These are phyloP conservation scores for Copidosoma aretas DNA, from an alignment of 2,888 invertebrate species.

Conservation along the genomic window DNA sequence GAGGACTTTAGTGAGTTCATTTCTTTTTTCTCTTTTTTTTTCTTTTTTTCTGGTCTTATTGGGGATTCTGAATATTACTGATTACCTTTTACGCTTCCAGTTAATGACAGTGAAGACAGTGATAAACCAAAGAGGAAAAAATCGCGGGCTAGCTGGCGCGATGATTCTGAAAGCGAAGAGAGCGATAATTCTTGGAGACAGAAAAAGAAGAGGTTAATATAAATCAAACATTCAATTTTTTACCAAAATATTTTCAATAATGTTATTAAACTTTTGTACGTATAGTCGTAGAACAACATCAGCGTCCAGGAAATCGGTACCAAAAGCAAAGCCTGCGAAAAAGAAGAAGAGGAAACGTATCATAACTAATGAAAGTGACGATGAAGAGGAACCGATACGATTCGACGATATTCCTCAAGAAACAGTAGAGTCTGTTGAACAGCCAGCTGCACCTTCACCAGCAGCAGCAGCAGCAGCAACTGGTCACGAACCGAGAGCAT, in stretches of 20 bases:
- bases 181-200: conserved; percentile 69
- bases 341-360: conserved; percentile 62
- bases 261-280: no score
- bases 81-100: conserved; percentile 57
- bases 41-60: conserved; percentile 8
- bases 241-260: no score
- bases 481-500: neutral
- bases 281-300: conserved; percentile 55
- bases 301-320: conserved; percentile 48
- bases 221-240: no score
- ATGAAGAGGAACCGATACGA: conserved; percentile 61
- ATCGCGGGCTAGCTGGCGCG: conserved; percentile 67
- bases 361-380: conserved; percentile 60
- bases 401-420: conserved; percentile 62
- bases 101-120: conserved; percentile 68
- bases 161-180: conserved; percentile 69
- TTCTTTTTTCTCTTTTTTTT: conserved; percentile 3
- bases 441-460: conserved; percentile 8
- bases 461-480: conserved; percentile 11
- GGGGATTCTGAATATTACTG: no score
- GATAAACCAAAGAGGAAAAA: conserved; percentile 67
- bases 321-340: conserved; percentile 60
- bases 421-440: neutral
- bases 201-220: conserved; percentile 64
- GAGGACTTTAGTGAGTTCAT: conserved; percentile 66